These are phyloP conservation scores for Cyphomyrus discorhynchus DNA, from an alignment of 2,113 vertebrate genomes.

Conservation along the genomic window DNA sequence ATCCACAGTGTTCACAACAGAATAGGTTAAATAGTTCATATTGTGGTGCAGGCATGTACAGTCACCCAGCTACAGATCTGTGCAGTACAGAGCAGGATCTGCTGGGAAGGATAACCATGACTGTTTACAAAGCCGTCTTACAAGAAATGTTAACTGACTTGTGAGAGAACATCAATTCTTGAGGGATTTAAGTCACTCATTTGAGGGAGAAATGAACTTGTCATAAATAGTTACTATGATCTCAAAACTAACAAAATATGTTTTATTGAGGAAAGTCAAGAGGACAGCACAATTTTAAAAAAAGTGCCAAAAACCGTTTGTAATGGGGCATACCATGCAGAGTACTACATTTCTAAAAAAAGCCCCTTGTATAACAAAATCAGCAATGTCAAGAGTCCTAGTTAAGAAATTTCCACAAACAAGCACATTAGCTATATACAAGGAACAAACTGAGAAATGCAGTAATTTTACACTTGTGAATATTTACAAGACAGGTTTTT, in stretches of 20 bases:
- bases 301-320: neutral
- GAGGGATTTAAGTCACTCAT: neutral
- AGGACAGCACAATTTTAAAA: constrained; percentile 15
- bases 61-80: neutral
- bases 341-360: neutral
- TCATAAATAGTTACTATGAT: neutral
- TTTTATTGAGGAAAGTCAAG: constrained; percentile 17
- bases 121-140: neutral
- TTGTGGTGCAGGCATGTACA: neutral
- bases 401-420: neutral
- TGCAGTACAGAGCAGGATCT: neutral
- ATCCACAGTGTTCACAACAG: neutral
- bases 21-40: neutral
- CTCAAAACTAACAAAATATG: constrained; percentile 14
- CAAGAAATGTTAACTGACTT: neutral
- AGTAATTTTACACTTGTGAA: neutral
- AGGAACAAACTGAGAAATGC: neutral
- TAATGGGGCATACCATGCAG: neutral
- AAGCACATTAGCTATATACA: neutral
- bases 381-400: constrained; percentile 6
- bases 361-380: neutral
- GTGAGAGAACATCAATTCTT: neutral
- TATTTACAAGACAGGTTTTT: neutral
- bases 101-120: neutral
- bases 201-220: neutral